phyloP scores from a whole-genome alignment of 2,888 invertebrate species.

The Xestia c-nigrum region DNA sequence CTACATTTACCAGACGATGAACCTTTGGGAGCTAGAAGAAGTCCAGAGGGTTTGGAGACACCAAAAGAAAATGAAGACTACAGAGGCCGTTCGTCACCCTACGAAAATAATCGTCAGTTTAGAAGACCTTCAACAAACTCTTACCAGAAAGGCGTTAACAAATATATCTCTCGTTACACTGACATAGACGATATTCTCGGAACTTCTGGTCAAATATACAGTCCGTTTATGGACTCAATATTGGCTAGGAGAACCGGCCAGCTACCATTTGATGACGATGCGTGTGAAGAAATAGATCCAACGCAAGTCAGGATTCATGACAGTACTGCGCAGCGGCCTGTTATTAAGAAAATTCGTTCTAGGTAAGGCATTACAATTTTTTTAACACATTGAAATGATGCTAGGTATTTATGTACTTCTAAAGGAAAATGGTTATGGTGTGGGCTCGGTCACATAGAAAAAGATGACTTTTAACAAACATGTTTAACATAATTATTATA shows the following conservation, averaged over 20 bases:
- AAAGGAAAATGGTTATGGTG: neutral
- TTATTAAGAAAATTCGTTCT: slow-evolving; percentile 91
- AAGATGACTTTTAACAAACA: neutral
- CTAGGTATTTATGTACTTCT: slow-evolving; percentile 44
- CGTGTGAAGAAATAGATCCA: slow-evolving; percentile 94
- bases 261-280: slow-evolving; percentile 85
- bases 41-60: slow-evolving; percentile 94
- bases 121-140: slow-evolving; percentile 70
- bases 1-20: slow-evolving; percentile 88
- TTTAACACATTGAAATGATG: slow-evolving; percentile 34
- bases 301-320: slow-evolving; percentile 95
- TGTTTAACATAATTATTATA: too few relatives aligned
- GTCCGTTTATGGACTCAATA: slow-evolving; percentile 92
- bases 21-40: slow-evolving; percentile 94
- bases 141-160: slow-evolving; percentile 81
- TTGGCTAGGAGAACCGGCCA: slow-evolving; percentile 85
- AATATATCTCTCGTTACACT: slow-evolving; percentile 95
- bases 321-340: slow-evolving; percentile 93
- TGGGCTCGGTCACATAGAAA: slow-evolving; percentile 3
- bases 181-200: slow-evolving; percentile 98
- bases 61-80: slow-evolving; percentile 83
- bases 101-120: slow-evolving; percentile 92
- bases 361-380: slow-evolving; percentile 87
- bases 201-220: slow-evolving; percentile 90
- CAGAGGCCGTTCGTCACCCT: slow-evolving; percentile 91